Evolutionary conservation across 2,113 vertebrate species (phyloP).

Genomic region (Collichthys lucidus): DNA sequence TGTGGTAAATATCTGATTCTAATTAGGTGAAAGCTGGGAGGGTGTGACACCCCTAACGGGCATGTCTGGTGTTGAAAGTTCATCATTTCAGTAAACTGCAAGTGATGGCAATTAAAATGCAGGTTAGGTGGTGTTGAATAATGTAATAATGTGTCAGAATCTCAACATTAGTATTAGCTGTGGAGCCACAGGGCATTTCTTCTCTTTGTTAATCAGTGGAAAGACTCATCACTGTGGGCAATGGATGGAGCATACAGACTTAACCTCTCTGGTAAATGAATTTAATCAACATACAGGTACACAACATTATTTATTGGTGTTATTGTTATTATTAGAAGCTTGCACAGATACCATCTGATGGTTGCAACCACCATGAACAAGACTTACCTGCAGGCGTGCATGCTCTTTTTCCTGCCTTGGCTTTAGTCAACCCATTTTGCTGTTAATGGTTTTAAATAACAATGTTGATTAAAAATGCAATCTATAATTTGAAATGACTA

Average conservation of each 20-base stretch:
- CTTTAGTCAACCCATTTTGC: not conserved
- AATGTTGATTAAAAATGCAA: not conserved
- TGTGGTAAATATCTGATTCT: slow-evolving; percentile 34
- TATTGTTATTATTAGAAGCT: no score
- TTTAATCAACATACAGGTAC: not conserved
- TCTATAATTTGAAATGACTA: not conserved
- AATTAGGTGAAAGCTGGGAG: not conserved
- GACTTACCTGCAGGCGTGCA: not conserved
- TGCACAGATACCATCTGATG: not conserved
- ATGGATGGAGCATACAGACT: not conserved
- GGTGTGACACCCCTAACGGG: not conserved
- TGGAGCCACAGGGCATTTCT: not conserved
- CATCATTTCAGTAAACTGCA: slow-evolving; percentile 23
- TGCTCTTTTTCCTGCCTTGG: not conserved
- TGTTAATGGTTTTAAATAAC: not conserved
- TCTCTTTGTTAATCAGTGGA: not conserved
- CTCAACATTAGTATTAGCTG: not conserved
- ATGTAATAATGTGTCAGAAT: not conserved
- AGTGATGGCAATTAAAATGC: not conserved
- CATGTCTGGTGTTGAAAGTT: not conserved
- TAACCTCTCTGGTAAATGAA: not conserved
- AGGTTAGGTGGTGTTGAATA: not conserved
- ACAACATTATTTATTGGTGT: not conserved
- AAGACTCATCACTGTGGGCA: not conserved
- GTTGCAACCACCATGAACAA: not conserved